These are phyloP conservation scores for Phrynocephalus guinanensis DNA, from an alignment of 2,797 vertebrate species.

Conservation along the genomic window DNA sequence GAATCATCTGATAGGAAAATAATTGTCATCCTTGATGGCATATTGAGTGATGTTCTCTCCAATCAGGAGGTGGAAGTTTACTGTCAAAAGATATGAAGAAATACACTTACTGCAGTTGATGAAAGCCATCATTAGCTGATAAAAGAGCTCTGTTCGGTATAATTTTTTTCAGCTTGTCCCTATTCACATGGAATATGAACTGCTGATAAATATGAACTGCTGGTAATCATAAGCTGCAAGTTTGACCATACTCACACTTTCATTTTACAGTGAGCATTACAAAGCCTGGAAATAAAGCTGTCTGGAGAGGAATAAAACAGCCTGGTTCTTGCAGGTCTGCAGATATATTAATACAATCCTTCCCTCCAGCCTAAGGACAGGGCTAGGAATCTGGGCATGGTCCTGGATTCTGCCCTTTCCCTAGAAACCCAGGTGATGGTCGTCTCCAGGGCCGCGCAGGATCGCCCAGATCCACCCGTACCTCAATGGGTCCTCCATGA, in stretches of 20 bases:
- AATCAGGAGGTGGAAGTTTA: slow-evolving; percentile 59
- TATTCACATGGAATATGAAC: slow-evolving; percentile 31
- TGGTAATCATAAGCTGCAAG: slow-evolving; percentile 34
- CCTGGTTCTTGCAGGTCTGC: slow-evolving; percentile 15
- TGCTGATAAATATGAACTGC: slow-evolving; percentile 16
- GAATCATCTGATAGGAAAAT: slow-evolving; percentile 44
- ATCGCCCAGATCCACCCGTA: too few species aligned
- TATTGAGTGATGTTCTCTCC: slow-evolving; percentile 53
- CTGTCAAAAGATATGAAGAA: slow-evolving; percentile 43
- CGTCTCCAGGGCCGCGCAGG: too few species aligned
- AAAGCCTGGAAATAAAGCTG: slow-evolving; percentile 27
- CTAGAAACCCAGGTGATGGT: too few species aligned
- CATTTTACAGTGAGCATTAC: slow-evolving; percentile 27
- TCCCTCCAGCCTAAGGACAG: too few species aligned
- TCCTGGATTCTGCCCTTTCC: too few species aligned
- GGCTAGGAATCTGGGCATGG: too few species aligned
- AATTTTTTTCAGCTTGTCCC: slow-evolving; percentile 46
- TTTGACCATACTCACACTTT: slow-evolving; percentile 30
- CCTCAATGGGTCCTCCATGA: too few species aligned
- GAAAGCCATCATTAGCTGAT: slow-evolving; percentile 58
- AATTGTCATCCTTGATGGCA: slow-evolving; percentile 39
- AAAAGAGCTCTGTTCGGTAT: slow-evolving; percentile 52
- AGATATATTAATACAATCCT: neutral
- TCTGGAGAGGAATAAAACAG: slow-evolving; percentile 4
- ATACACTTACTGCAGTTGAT: slow-evolving; percentile 41